phyloP scores from a whole-genome alignment of 1,140 invertebrate species.

The Solenopsis invicta region DNA sequence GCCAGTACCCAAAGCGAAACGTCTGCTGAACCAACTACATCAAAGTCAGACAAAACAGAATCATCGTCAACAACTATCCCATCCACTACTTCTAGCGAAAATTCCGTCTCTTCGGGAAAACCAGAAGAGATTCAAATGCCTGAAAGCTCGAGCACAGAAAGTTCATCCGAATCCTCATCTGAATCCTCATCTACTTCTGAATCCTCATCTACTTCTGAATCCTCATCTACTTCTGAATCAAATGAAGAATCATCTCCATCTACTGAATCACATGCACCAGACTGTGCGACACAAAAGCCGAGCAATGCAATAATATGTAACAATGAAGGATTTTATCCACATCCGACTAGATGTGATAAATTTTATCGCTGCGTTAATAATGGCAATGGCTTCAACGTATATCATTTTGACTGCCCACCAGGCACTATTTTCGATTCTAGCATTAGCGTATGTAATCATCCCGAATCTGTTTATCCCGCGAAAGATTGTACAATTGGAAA shows the following conservation, averaged over 20 bases:
- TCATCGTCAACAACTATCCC: slow-evolving; percentile 32
- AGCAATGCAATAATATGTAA: slow-evolving; percentile 84
- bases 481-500: slow-evolving; percentile 83
- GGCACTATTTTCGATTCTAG: slow-evolving; percentile 88
- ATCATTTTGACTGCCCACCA: slow-evolving; percentile 86
- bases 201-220: slow-evolving; percentile 43
- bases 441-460: slow-evolving; percentile 87
- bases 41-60: background rate
- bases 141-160: slow-evolving; percentile 54
- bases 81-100: background rate
- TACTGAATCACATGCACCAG: slow-evolving; percentile 43
- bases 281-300: slow-evolving; percentile 68
- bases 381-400: slow-evolving; percentile 89
- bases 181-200: background rate
- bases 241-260: slow-evolving; percentile 60
- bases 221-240: background rate
- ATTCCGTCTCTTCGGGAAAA: slow-evolving; percentile 17
- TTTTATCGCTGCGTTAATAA: slow-evolving; percentile 92
- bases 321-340: slow-evolving; percentile 89
- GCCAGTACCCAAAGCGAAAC: slow-evolving; percentile 13
- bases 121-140: slow-evolving; percentile 55
- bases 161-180: slow-evolving; percentile 34
- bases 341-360: slow-evolving; percentile 90
- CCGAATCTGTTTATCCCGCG: slow-evolving; percentile 87
- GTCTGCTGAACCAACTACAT: background rate